Conservation (phyloP, 2,113 vertebrate genomes). For the Colius striatus region DNA sequence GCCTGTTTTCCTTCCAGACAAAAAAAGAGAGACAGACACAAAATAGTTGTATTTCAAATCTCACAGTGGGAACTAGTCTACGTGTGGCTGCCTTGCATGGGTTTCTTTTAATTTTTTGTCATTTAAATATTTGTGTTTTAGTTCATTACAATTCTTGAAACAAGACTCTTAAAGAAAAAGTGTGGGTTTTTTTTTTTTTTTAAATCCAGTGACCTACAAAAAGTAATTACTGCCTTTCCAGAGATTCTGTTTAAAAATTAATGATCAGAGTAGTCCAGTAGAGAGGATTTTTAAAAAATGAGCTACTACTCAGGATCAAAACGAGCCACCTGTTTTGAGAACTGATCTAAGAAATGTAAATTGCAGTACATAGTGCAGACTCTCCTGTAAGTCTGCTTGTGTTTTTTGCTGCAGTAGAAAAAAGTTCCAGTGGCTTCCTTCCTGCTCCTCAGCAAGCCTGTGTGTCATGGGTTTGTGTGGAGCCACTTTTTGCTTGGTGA, state of each 20-base stretch:
- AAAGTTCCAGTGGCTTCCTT: neutral
- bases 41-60: neutral
- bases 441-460: neutral
- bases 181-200: neutral
- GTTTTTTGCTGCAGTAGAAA: neutral
- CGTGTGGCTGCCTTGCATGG: neutral
- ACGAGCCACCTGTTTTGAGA: neutral
- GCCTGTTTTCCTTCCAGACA: neutral
- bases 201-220: slow-evolving; percentile 16
- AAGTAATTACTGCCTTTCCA: slow-evolving; percentile 14
- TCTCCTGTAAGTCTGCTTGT: neutral
- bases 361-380: neutral
- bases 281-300: neutral
- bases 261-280: neutral
- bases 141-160: neutral
- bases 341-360: neutral
- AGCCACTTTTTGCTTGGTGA: too few species aligned
- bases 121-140: slow-evolving; percentile 23
- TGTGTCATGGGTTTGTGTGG: too few species aligned
- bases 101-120: neutral
- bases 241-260: slow-evolving; percentile 12
- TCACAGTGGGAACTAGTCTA: neutral
- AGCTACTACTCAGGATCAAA: neutral
- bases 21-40: neutral
- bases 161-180: neutral